phyloP scores from a whole-genome alignment of 53 echinoderm and acorn worm genomes.

The Pentamera pediparva region DNA sequence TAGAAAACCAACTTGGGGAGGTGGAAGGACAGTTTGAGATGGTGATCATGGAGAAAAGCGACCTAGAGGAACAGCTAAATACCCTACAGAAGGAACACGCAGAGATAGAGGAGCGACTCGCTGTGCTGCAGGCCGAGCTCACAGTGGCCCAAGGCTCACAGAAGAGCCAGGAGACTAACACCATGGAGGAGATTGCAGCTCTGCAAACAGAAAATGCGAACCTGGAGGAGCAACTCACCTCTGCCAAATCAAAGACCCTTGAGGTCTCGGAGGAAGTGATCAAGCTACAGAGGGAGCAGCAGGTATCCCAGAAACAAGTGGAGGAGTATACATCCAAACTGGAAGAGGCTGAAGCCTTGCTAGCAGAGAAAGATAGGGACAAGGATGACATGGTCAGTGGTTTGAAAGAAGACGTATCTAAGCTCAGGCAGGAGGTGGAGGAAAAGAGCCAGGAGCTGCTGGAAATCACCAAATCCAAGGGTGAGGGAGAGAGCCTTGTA shows the following conservation, averaged over 20 bases:
- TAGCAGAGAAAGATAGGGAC: no score
- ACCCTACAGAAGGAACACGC: not conserved
- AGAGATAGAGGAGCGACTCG: slow-evolving; percentile 25
- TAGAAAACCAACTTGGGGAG: not conserved
- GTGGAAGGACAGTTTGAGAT: slow-evolving; percentile 4
- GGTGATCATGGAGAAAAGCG: slow-evolving; percentile 14
- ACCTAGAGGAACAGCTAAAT: slow-evolving; percentile 29
- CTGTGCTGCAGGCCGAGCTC: slow-evolving; percentile 16
- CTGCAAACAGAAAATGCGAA: slow-evolving; percentile 43
- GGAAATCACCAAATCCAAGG: not conserved
- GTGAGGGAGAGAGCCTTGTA: slow-evolving; percentile 9
- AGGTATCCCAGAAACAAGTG: no score
- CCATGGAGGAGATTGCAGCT: slow-evolving; percentile 46
- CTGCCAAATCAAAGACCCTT: not conserved
- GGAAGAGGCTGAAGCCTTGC: no score
- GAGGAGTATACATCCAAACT: no score
- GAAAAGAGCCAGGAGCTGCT: not conserved
- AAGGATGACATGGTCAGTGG: not conserved
- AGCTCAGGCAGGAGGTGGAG: not conserved
- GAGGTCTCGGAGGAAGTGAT: slow-evolving; percentile 6
- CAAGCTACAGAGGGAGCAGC: slow-evolving; percentile 20
- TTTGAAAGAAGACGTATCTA: not conserved
- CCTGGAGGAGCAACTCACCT: slow-evolving; percentile 21
- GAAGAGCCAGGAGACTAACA: slow-evolving; percentile 27
- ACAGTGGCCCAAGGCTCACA: slow-evolving; percentile 19